A percentile compares a stretch with the other conserved stretches of the same genome.
phyloP scores from a whole-genome alignment of 2,888 invertebrate genomes.

The Hydrotaea diabolus region DNA sequence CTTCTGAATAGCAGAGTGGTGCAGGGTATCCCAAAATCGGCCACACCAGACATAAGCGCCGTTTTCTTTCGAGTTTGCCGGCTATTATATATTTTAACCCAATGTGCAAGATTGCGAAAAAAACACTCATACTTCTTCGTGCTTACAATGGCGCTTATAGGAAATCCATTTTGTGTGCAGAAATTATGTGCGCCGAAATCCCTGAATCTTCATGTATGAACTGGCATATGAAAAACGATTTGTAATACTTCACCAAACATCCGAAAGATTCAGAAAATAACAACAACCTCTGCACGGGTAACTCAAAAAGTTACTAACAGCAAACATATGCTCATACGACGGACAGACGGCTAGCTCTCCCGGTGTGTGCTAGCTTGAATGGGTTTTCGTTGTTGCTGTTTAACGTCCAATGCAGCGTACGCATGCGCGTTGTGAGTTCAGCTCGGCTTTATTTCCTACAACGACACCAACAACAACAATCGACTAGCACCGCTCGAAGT shows the following conservation, averaged over 20 bases:
- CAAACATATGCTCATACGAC: too few species aligned
- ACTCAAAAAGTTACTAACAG: not conserved
- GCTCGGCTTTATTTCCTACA: constrained; percentile 7
- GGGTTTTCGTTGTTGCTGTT: not conserved
- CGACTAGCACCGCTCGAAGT: not conserved
- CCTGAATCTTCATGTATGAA: not conserved
- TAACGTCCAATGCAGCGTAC: constrained; percentile 5
- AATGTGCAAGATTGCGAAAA: not conserved
- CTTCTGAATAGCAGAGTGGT: too few species aligned
- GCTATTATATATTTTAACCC: not conserved
- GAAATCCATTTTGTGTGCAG: not conserved
- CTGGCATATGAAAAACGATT: constrained; percentile 14
- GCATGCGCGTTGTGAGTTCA: constrained; percentile 30
- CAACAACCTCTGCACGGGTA: not conserved
- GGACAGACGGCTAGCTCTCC: too few species aligned
- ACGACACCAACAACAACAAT: not conserved
- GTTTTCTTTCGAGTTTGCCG: too few species aligned
- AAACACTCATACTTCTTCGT: not conserved
- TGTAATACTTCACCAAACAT: constrained; percentile 49
- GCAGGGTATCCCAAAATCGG: too few species aligned
- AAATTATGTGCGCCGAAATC: not conserved
- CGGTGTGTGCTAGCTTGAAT: not conserved
- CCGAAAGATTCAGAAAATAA: not conserved
- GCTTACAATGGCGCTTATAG: not conserved
- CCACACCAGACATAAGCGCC: too few species aligned